Evolutionary conservation across 1,140 invertebrate species (phyloP).

Genomic region (Augochlora pura): DNA sequence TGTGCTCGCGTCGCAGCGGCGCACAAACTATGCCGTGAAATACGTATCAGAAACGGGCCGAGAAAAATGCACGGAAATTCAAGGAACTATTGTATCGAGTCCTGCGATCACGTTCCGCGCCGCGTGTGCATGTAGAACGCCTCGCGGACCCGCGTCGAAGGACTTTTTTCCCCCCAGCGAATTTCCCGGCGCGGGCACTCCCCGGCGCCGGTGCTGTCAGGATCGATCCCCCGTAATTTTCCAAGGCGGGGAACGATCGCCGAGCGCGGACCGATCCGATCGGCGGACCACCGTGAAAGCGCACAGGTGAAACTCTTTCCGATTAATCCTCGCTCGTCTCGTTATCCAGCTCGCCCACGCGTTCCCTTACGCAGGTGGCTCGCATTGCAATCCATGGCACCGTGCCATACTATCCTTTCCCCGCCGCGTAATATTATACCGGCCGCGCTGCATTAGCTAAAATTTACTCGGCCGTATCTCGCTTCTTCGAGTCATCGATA

Average conservation of each 20-base stretch:
- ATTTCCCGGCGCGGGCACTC: background rate
- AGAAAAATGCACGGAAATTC: too few species aligned
- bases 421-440: background rate
- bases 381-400: slow-evolving; percentile 1
- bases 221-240: background rate
- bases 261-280: background rate
- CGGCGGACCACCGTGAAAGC: slow-evolving; percentile 1
- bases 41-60: too few species aligned
- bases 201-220: background rate
- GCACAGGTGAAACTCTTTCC: background rate
- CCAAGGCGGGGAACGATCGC: background rate
- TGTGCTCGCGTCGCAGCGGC: too few species aligned
- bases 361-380: background rate
- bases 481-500: background rate
- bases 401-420: background rate
- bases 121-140: too few species aligned
- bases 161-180: too few species aligned
- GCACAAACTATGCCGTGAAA: too few species aligned
- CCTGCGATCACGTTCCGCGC: too few species aligned
- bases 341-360: background rate
- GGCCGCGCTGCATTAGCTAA: background rate
- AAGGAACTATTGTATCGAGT: too few species aligned
- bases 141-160: too few species aligned
- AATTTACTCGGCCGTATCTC: background rate
- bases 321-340: background rate